Conservation (phyloP, 2,113 vertebrate species). For the Callopanchax toddi region DNA sequence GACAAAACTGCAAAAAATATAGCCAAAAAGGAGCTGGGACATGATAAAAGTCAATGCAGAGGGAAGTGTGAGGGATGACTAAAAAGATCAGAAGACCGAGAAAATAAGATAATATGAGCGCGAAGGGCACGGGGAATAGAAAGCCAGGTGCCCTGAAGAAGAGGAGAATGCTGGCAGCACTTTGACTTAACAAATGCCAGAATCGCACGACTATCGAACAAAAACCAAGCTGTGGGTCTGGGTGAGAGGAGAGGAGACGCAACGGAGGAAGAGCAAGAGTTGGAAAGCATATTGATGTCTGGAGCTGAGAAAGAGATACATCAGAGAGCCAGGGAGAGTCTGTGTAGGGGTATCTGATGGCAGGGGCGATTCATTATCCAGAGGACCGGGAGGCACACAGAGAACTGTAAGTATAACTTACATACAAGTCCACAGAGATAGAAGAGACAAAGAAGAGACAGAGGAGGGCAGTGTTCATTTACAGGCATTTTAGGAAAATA, state of each 20-base stretch:
- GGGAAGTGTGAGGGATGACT: conserved; percentile 8
- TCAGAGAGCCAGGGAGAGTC: conserved; percentile 20
- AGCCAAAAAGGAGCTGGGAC: background rate
- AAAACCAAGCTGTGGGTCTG: conserved; percentile 19
- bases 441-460: conserved; percentile 10
- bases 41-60: background rate
- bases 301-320: conserved; percentile 5
- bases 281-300: conserved; percentile 29
- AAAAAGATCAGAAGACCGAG: conserved; percentile 18
- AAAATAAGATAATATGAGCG: conserved; percentile 15
- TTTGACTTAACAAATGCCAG: conserved; percentile 53
- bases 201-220: conserved; percentile 19
- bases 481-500: no score
- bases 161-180: conserved; percentile 45
- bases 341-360: conserved; percentile 34
- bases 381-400: conserved; percentile 26
- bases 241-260: conserved; percentile 37
- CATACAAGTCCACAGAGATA: conserved; percentile 41
- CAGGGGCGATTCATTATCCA: conserved; percentile 27
- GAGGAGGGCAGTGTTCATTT: background rate
- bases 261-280: conserved; percentile 9
- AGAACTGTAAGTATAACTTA: conserved; percentile 31
- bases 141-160: conserved; percentile 24
- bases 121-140: conserved; percentile 22
- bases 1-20: conserved; percentile 22